Evolutionary conservation across 2,113 vertebrate genomes (phyloP).

Genomic region (Catagonus wagneri): DNA sequence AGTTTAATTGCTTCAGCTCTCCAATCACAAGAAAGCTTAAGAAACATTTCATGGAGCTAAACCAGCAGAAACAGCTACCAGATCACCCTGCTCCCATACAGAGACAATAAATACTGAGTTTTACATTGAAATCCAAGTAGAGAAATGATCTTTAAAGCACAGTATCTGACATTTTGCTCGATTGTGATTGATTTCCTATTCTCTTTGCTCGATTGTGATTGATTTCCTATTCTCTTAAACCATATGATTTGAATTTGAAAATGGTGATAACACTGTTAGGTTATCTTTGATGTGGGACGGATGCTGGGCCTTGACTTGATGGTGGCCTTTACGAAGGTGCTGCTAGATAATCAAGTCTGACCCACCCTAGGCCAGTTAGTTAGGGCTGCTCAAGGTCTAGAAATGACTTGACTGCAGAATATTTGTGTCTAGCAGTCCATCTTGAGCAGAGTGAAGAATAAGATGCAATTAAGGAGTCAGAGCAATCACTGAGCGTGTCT

Average conservation of each 20-base stretch:
- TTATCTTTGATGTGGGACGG: background rate
- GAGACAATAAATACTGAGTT: background rate
- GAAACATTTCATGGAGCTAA: background rate
- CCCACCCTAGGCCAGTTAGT: background rate
- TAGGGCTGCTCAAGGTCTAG: background rate
- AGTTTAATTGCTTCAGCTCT: background rate
- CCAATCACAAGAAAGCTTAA: background rate
- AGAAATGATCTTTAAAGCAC: constrained; percentile 27
- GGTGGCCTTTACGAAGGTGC: background rate
- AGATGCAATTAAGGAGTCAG: constrained; percentile 41
- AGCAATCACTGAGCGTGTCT: constrained; percentile 44
- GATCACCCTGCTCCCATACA: background rate
- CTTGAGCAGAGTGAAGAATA: constrained; percentile 37
- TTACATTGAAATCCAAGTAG: background rate
- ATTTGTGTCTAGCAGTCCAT: background rate
- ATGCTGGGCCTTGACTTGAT: background rate
- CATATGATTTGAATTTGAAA: constrained; percentile 25
- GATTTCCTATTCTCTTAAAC: constrained; percentile 1
- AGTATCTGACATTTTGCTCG: constrained; percentile 23
- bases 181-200: background rate
- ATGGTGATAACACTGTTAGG: background rate
- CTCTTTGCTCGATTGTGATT: background rate
- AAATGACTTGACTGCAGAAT: constrained; percentile 3
- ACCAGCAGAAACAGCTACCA: background rate
- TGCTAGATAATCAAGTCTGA: constrained; percentile 34